Conservation (phyloP, 1,140 invertebrate genomes). For the Cepaea nemoralis region DNA sequence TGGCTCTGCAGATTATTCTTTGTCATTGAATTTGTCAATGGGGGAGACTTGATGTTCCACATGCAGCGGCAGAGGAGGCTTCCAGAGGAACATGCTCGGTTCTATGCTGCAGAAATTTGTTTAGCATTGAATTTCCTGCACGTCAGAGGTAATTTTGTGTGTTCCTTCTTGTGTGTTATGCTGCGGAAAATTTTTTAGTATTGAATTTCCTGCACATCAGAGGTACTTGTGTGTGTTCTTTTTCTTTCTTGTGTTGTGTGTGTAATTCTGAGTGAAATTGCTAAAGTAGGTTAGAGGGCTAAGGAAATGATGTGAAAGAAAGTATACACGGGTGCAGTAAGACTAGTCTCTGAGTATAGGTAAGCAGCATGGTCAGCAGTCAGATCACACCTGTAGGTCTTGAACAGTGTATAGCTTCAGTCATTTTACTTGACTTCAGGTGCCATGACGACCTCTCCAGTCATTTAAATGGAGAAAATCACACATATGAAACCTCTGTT, state of each 20-base stretch:
- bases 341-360: too few relatives aligned
- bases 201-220: conserved; percentile 98
- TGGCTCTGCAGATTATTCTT: conserved; percentile 86
- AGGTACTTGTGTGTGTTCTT: conserved; percentile 75
- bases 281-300: too few relatives aligned
- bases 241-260: too few relatives aligned
- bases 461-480: too few relatives aligned
- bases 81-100: conserved; percentile 93
- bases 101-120: conserved; percentile 99
- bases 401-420: too few relatives aligned
- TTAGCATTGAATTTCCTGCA: conserved; percentile 98
- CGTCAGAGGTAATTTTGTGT: conserved; percentile 82
- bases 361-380: too few relatives aligned
- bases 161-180: background rate
- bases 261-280: conserved; percentile 89
- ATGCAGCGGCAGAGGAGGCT: conserved; percentile 96
- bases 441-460: too few relatives aligned
- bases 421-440: too few relatives aligned
- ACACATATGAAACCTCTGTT: too few relatives aligned
- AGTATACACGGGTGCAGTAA: too few relatives aligned
- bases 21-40: conserved; percentile 99
- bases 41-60: conserved; percentile 99
- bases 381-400: too few relatives aligned
- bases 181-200: conserved; percentile 98
- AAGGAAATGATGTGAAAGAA: too few relatives aligned